Evolutionary conservation across 2,113 vertebrate species (phyloP), one percentile per base, ranked within the genome.

Genomic region (Mirounga angustirostris): DNA sequence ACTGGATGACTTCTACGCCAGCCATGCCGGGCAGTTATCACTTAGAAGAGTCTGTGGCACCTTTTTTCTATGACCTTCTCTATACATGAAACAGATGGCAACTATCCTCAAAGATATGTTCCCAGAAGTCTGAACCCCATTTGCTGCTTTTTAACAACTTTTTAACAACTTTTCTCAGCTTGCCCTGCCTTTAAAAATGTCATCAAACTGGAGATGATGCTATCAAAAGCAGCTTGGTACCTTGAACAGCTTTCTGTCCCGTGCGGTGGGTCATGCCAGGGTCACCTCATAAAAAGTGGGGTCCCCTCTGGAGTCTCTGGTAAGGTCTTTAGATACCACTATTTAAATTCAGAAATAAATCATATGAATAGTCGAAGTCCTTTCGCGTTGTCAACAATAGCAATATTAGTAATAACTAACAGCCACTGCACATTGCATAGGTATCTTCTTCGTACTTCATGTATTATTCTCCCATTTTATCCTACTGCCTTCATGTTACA

Each of bases 291-390:
- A 80, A 56, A 74, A 80, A 14, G 5, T n/a, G 9, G 4, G 5
- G 9, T 18, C 0, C 40, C 4, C 1, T 59, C 7, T n/a, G 56
- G 43, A 28, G 26, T 85, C 10, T 80, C 69, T 81, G 65, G 36
- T 7, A 71, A 40, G 28, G 2, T 58, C 22, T 96, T 10, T 78
- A 22, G 36, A 24, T 1, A 28, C 4, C 3, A 50, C 43, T 13
- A 65, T 59, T 2, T 79, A 79, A 74, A 92, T 19, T 90, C 30
- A 82, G 43, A 97, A 80, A 36, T 46, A 94, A 69, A 91, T 5
- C 13, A 30, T 7, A 40, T 33, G 24, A 89, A 15, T 78, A 58
- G 2, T 65, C 6, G 28, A 81, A 89, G 18, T 92, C 9, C 18
- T 65, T 8, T 6, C 18, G 2, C 1, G 16, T 36, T 33, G 13